Conservation (phyloP, 2,113 vertebrate genomes). For the Podilymbus podiceps region DNA sequence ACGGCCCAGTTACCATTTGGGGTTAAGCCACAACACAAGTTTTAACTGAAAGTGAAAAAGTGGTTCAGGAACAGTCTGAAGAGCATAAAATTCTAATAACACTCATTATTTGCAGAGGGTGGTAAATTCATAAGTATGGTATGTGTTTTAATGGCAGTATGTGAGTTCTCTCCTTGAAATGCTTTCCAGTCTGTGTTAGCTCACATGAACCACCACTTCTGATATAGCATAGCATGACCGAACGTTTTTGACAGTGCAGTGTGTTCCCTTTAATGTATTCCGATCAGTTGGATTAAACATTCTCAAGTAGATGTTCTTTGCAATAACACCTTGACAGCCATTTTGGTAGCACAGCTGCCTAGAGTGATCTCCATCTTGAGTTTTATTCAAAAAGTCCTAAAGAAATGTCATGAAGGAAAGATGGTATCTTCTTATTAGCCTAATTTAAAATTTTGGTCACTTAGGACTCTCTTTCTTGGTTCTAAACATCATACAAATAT, state of each 20-base stretch:
- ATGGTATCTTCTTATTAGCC: background rate
- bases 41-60: background rate
- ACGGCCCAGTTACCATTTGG: too few species aligned
- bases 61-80: background rate
- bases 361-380: background rate
- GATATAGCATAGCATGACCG: fast-evolving
- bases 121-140: background rate
- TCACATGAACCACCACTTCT: background rate
- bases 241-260: background rate
- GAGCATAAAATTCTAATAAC: background rate
- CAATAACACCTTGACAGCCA: background rate
- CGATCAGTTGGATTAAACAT: background rate
- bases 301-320: background rate
- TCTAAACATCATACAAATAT: background rate
- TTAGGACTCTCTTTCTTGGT: background rate
- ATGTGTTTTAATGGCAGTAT: background rate
- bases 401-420: background rate
- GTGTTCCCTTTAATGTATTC: background rate
- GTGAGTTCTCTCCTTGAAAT: background rate
- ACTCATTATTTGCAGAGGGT: background rate
- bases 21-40: background rate
- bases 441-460: background rate
- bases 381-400: background rate
- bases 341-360: background rate
- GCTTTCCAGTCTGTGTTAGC: background rate